Evolutionary conservation across 2,797 vertebrate genomes (phyloP), one percentile per base, ranked within the genome.

Genomic region (Anabas testudineus): DNA sequence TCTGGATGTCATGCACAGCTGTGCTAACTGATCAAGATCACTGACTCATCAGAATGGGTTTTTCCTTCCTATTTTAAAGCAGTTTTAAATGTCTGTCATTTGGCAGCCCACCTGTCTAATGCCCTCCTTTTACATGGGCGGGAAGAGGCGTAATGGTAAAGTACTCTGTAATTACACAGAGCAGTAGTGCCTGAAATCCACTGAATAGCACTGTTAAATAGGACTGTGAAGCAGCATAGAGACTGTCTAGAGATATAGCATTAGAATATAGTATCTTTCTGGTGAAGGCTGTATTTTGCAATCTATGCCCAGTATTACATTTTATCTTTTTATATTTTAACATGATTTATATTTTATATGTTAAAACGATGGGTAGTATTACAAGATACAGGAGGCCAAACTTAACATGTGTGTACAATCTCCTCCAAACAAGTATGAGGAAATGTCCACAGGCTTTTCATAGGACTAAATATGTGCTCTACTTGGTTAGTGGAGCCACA

Each of bases 111-210:
- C 74, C 66, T 74, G 24, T 73, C 73, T 88, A 84, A 88, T 87
- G 80, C 34, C 55, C 74, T 81, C 53, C 62, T 77, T 80, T 79
- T 76, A 73, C 81, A 78, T 76, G 72, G 79, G 55, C 13, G 45
- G 75, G 77, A 73, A 82, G 69, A 85, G 81, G 68, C 43, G 61
- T 83, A 82, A 84, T 73, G 67, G 74, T 80, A 36, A 85, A 78
- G 76, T 80, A 74, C 78, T 84, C 83, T 87, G 76, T 86, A 88
- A 90, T 90, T 86, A 87, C 64, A 77, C 54, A 65, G 71, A 76
- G 76, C 77, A 80, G 51, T 69, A 71, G 78, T 69, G 77, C 78
- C 74, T 76, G 49, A 81, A 84, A 88, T 78, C 53, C 45, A 59
- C 57, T 66, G 48, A 71, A 85, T 48, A 55, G 43, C 54, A 26